Conservation (phyloP, 1,140 invertebrate species). For the Leptoteleia sp. region DNA sequence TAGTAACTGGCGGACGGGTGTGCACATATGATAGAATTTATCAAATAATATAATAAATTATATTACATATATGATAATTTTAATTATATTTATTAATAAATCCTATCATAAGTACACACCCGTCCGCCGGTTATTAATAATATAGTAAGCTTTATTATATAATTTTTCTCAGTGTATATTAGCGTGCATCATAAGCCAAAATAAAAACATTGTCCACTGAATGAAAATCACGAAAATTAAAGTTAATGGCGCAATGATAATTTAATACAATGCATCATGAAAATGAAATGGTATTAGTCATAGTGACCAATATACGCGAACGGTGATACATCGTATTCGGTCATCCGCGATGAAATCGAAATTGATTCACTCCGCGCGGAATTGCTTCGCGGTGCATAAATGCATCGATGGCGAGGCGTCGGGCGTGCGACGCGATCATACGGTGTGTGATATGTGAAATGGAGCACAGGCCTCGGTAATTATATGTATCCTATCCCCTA, state of each 20-base stretch:
- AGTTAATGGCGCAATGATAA: constrained; percentile 9
- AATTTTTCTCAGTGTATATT: too few species aligned
- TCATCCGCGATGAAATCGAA: constrained; percentile 68
- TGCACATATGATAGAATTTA: too few species aligned
- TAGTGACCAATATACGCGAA: constrained; percentile 57
- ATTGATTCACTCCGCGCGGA: constrained; percentile 67
- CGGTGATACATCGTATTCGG: constrained; percentile 49
- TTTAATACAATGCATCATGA: constrained; percentile 31
- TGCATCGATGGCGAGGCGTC: constrained; percentile 73
- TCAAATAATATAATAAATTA: too few species aligned
- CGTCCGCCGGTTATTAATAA: too few species aligned
- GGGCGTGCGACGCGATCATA: constrained; percentile 79
- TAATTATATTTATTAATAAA: too few species aligned
- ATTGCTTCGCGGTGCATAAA: constrained; percentile 70
- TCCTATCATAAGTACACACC: too few species aligned
- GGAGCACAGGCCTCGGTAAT: constrained; percentile 79
- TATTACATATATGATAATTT: too few species aligned
- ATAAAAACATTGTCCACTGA: neutral
- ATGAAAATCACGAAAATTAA: constrained; percentile 2
- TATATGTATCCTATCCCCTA: constrained; percentile 78
- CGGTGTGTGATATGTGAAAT: constrained; percentile 80
- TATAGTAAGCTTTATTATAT: too few species aligned
- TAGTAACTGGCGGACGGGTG: too few species aligned
- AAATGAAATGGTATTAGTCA: constrained; percentile 46
- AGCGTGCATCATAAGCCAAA: neutral